phyloP scores from a whole-genome alignment of 1,140 invertebrate species.

The Leucophenga varia region DNA sequence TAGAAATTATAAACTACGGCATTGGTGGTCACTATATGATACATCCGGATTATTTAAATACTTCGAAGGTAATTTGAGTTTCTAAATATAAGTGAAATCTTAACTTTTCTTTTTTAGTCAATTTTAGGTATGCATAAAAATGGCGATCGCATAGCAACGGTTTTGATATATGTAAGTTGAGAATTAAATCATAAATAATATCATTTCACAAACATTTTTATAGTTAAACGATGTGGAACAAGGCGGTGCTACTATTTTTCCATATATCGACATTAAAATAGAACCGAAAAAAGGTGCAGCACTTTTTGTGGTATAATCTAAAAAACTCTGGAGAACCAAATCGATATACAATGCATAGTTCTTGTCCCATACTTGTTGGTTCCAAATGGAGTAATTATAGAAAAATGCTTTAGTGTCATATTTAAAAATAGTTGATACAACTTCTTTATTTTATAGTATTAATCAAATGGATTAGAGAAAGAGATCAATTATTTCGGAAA shows the following conservation, averaged over 20 bases:
- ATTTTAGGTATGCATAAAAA: not conserved
- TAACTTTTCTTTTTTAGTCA: not conserved
- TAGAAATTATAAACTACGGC: conserved; percentile 66
- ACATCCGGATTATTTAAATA: conserved; percentile 65
- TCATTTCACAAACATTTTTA: not conserved
- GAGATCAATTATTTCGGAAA: conserved; percentile 10
- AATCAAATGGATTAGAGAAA: conserved; percentile 12
- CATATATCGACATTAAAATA: conserved; percentile 10
- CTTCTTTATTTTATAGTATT: conserved; percentile 5
- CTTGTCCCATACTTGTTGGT: conserved; percentile 16
- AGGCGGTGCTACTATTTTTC: conserved; percentile 17
- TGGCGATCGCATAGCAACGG: conserved; percentile 19
- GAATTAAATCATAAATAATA: not conserved
- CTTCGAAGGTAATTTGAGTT: not conserved
- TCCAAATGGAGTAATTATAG: conserved; percentile 13
- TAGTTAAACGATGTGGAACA: conserved; percentile 15
- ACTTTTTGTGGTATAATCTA: conserved; percentile 18
- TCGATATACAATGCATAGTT: conserved; percentile 1
- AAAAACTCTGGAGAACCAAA: conserved; percentile 2
- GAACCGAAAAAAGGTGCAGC: conserved; percentile 13
- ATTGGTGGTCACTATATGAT: conserved; percentile 69
- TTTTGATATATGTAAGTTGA: conserved; percentile 22
- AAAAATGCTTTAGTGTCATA: not conserved
- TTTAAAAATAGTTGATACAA: not conserved
- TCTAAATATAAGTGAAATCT: not conserved